Evolutionary conservation across 2,113 vertebrate genomes (phyloP).

Genomic region (Aythya baeri): DNA sequence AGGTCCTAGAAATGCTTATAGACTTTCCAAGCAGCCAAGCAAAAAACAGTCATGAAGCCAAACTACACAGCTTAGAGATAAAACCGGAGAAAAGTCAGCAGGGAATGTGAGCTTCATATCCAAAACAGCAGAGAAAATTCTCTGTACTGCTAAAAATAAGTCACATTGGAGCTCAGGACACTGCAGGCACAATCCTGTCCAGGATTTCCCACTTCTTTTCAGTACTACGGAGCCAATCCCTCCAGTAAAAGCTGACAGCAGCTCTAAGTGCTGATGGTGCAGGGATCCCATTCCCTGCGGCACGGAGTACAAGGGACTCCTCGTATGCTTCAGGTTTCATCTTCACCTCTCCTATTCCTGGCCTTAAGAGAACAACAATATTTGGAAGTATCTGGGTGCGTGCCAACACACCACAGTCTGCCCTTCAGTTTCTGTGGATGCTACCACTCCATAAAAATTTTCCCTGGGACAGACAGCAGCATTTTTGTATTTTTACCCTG

Average conservation of each 20-base stretch:
- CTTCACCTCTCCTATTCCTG: background rate
- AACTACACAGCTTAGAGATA: background rate
- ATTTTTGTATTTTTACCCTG: background rate
- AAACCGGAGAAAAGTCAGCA: background rate
- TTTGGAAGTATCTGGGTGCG: background rate
- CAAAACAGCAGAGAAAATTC: background rate
- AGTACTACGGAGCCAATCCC: background rate
- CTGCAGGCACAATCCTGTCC: background rate
- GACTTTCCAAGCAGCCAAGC: background rate
- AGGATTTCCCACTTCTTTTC: background rate
- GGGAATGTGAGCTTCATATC: background rate
- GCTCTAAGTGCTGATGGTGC: background rate
- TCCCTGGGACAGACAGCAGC: background rate
- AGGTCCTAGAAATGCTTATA: background rate
- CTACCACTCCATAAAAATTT: background rate
- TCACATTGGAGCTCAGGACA: background rate
- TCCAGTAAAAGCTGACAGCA: background rate
- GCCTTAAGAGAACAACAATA: background rate
- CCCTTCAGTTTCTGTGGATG: background rate
- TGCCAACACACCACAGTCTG: background rate
- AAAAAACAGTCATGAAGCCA: background rate
- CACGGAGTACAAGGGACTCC: background rate
- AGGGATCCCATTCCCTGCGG: constrained; percentile 1
- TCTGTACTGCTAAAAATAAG: background rate
- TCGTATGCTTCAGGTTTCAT: background rate